Base-by-base conservation (phyloP, 1,140 invertebrate species). In the Drosophila kanapiae region DNA sequence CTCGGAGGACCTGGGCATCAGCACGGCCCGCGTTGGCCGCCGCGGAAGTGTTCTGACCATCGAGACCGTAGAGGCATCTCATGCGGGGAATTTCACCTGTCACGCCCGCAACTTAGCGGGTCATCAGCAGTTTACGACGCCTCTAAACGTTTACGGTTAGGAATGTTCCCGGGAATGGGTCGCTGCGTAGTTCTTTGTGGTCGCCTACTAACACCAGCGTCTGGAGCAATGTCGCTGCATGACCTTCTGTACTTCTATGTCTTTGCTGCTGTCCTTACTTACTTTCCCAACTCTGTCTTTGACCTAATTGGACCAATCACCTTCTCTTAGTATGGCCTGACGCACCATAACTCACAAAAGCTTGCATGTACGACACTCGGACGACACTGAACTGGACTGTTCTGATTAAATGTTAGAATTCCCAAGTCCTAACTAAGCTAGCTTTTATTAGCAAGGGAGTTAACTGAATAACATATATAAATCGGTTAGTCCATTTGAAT, bases 41-140 rank as follows among this genome's bases (percentile, higher is more conserved):
- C 94, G 95, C 70, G 95, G 94, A 23, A 96, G 94, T 67, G 94
- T 96, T 58, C 87, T 96, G 64, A 95, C 94, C 49, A 96, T 96
- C 79, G 95, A 95, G 35, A 94, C 94, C 69, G 94, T 96, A 7
- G 94, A 94, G 62, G 94, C 94, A 56, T 88, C 93, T 49, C 95
- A 96, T 84, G 94, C 94, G 63, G 95, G 95, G 78, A 95, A 95
- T 85, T 96, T 95, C 80, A 95, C 94, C 29, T 96, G 95, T 84
- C 94, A 94, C 54, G 96, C 95, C 40, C 93, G 92, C 78, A 96
- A 96, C 92, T 93, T 91, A 81, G 96, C 96, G n/a, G 96, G 96
- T 8, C 64, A 82, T 6, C 84, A 90, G 65, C 79, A 72, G 13
- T 92, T 74, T 37, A 80, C 91, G 13, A 91, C 91, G 42, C 80